These are phyloP conservation scores for Callinectes sapidus DNA, from an alignment of 2,888 invertebrate species.

Conservation along the genomic window DNA sequence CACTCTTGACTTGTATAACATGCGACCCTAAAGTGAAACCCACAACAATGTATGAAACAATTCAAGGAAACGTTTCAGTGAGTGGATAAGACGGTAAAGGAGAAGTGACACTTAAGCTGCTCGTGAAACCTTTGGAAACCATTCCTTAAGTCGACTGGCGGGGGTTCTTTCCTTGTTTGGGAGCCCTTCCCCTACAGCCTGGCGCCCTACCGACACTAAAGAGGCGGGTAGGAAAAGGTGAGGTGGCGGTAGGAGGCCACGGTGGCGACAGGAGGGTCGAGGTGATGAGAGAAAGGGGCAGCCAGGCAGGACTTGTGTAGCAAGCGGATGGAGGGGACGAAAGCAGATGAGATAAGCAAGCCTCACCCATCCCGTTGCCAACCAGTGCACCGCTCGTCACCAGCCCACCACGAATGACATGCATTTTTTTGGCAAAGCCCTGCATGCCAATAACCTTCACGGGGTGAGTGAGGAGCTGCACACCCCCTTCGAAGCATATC, in stretches of 20 bases:
- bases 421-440: not conserved
- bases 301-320: not conserved
- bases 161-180: not conserved
- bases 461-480: not conserved
- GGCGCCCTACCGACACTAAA: not conserved
- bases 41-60: not conserved
- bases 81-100: not conserved
- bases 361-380: slow-evolving; percentile 1
- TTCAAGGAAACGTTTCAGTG: not conserved
- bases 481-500: slow-evolving; percentile 15
- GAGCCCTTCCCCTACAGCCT: not conserved
- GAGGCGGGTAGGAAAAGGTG: not conserved
- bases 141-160: not conserved
- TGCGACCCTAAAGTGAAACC: too few relatives aligned
- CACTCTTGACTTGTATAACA: too few relatives aligned
- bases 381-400: not conserved
- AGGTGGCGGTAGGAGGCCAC: not conserved
- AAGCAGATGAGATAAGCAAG: not conserved
- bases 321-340: not conserved
- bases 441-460: slow-evolving; percentile 6
- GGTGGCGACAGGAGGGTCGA: not conserved
- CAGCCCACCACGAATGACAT: not conserved
- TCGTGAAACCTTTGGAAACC: slow-evolving; percentile 11
- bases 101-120: not conserved
- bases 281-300: not conserved